phyloP scores from a whole-genome alignment of 2,113 vertebrate species.

The Enhydra lutris region DNA sequence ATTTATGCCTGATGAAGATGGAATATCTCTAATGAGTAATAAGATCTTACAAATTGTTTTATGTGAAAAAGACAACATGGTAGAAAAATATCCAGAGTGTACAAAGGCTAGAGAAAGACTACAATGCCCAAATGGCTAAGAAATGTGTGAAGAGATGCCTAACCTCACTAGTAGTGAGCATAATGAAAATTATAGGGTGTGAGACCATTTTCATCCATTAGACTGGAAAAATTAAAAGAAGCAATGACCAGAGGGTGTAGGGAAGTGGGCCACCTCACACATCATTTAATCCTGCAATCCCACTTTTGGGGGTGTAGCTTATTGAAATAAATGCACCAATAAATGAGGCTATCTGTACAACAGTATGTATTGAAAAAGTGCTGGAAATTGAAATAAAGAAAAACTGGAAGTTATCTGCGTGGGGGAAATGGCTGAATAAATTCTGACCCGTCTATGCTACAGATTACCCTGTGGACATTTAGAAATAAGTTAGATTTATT shows the following conservation, averaged over 20 bases:
- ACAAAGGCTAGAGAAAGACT: not conserved
- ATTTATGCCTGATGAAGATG: not conserved
- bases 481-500: not conserved
- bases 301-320: not conserved
- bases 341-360: not conserved
- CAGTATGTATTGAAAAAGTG: not conserved
- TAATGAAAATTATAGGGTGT: not conserved
- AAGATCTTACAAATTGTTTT: not conserved
- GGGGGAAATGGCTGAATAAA: not conserved
- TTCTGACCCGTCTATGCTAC: not conserved
- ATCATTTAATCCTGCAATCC: not conserved
- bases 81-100: not conserved
- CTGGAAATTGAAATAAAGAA: not conserved
- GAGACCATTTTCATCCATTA: not conserved
- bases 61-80: not conserved
- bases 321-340: not conserved
- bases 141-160: not conserved
- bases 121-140: not conserved
- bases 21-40: not conserved
- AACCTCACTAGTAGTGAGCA: not conserved
- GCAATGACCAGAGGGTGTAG: not conserved
- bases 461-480: not conserved
- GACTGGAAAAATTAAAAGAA: not conserved
- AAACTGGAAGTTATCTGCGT: not conserved
- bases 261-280: not conserved